Base-by-base conservation (phyloP, 2,888 invertebrate genomes). In the Bibio marci region DNA sequence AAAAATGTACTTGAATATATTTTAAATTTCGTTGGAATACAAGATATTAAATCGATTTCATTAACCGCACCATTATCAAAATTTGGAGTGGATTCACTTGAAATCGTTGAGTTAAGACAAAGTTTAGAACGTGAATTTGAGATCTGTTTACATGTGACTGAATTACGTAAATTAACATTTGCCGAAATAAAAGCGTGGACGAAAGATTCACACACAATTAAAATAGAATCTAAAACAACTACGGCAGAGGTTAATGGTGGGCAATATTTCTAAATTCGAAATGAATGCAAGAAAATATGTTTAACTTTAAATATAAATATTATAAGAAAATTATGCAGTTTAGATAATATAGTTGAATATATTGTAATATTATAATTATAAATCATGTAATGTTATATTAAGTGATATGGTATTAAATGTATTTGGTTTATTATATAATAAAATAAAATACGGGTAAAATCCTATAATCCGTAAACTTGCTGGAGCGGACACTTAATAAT, bases 61-160 rank as follows among this genome's bases (percentile, higher is more conserved):
- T 67, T 72, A 43, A 73, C 76, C 51, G 70, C 76, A 2, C 74
- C 79, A 0, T 64, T 97, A 2, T 82, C 87, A 2, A 94, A 95
- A 56, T 65, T 97, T 45, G 95, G 95, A 28, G 83, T 97, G 76
- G 94, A 97, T 63, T 94, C 94, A 2, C 76, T 95, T 67, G 94
- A 91, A 88, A 88, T 86, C 0, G 87, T 92, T 0, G 94, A 97
- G 62, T 88, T 97, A 48, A 92, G 91, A 49, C 91, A 92, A 61
- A 80, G 81, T 0, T 59, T 92, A 2, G 91, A 92, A 57, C 67
- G 87, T 49, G 85, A 90, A 55, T 90, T 80, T 54, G 90, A 92
- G 53, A 65, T 94, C 38, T 76, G 78, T 55, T 65, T 95, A 4
- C 77, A 86, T 0, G 79, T 87, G 4, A 81, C 86, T 53, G 90